Base-by-base conservation (phyloP, 2,888 invertebrate species). In the Drosophila quinaria region DNA sequence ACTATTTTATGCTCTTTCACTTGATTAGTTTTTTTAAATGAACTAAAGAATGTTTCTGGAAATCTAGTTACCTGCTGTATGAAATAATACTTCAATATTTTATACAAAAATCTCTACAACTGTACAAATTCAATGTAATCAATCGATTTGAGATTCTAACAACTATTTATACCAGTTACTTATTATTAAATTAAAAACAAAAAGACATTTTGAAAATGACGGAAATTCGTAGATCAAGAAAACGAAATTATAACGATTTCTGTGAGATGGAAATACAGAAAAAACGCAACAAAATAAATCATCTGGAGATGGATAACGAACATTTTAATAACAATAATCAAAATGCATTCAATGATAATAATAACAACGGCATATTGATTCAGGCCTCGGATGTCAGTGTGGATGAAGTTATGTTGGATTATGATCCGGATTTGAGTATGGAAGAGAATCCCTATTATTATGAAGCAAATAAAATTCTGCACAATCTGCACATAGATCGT, bases 361-460 rank as follows among this genome's bases (percentile, higher is more conserved):
- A 25, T 52, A 29, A 25, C 15, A 22, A 51, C 17, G 13, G 11
- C 25, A n/a, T 11, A 5, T 10, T 25, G 10, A 5, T 15, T 4
- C 13, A 1, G 25, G 4, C 13, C 31, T 10, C 0, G 2, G 9
- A 35, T 11, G 37, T 0, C 9, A 17, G 0, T 15, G 17, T 3
- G 5, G 6, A 6, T 42, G 8, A 17, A 22, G 22, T 15, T 1
- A 3, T 22, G 3, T 0, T 4, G 2, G 29, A 13, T 4, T 72
- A 72, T 3, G 9, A 60, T 4, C 73, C 73, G 4, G 73, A 74
- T 0, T 17, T 74, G 19, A 63, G 8, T 51, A 33, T 31, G 3
- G 41, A 63, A 0, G 9, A 76, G 17, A 74, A 74, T 47, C 73
- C 73, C 1, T 42, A 17, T 59, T 74, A 74, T 50, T 74, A 76